A percentile compares a stretch with the other conserved stretches of the same genome.
Evolutionary conservation across 2,888 invertebrate species (phyloP).

Genomic region (Drosophila algonquin): DNA sequence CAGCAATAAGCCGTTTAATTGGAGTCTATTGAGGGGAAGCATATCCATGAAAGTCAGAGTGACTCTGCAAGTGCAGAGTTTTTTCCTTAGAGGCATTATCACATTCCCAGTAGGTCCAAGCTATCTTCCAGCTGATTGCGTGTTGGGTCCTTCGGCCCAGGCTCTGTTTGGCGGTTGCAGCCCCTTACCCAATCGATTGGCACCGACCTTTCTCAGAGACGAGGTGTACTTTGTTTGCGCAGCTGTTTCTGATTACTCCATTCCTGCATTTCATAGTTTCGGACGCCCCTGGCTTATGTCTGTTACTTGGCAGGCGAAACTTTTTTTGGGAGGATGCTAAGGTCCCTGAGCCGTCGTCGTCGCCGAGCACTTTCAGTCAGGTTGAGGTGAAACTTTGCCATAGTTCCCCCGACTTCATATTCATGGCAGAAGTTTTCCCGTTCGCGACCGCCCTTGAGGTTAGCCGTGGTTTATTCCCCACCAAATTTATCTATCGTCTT

Average conservation of each 20-base stretch:
- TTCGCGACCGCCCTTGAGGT: constrained; percentile 2
- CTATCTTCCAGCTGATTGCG: too few relatives aligned
- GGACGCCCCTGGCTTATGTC: constrained; percentile 39
- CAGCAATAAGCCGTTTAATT: too few relatives aligned
- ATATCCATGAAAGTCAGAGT: neutral
- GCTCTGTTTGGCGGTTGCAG: neutral
- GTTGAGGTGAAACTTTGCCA: constrained; percentile 69
- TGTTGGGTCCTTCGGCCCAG: neutral
- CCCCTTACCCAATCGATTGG: neutral
- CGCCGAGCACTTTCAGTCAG: constrained; percentile 59
- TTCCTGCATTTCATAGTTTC: constrained; percentile 44
- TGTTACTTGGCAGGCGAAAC: constrained; percentile 44
- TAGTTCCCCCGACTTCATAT: constrained; percentile 58
- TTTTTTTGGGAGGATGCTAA: constrained; percentile 24
- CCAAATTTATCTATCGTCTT: constrained; percentile 16
- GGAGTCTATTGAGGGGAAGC: neutral
- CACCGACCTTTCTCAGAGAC: neutral
- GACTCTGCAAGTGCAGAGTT: too few relatives aligned
- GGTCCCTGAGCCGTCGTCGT: constrained; percentile 5
- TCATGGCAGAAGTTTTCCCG: constrained; percentile 58
- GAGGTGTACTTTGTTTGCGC: constrained; percentile 17
- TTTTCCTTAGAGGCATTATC: too few relatives aligned
- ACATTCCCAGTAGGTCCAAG: too few relatives aligned
- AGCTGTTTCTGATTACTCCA: constrained; percentile 57
- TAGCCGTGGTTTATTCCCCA: neutral